Evolutionary conservation across 2,797 vertebrate genomes (phyloP), one percentile per base, ranked within the genome.

Genomic region (Taeniopygia guttata): DNA sequence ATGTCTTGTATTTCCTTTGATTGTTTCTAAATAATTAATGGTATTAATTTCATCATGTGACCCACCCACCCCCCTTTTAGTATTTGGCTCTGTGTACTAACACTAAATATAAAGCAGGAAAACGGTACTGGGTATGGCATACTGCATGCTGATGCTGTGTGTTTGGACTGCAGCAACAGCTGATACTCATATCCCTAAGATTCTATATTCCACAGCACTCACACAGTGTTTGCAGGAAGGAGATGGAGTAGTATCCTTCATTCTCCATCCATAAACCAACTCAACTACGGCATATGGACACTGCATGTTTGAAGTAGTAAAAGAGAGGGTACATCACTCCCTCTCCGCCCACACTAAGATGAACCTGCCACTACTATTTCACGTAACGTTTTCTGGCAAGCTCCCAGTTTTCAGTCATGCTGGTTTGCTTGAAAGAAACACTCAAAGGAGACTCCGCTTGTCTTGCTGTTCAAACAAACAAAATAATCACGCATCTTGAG

Each of bases 21-120:
- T 95, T 97, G 95, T 97, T 96, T 95, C 94, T 96, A 95, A 97
- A 97, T 96, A 97, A 96, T 96, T 96, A 94, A 96, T 96, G 95
- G 91, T 95, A 96, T 96, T 96, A 96, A 95, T 96, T 95, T 94
- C 92, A 96, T 92, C 94, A 93, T 88, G 89, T 93, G 94, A 95
- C 77, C 20, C 38, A 40, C 34, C 60, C 59, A 6, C 36, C 70
- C 55, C 52, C 72, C 20, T 72, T 92, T 91, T 77, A 95, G 84
- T 84, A 92, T 93, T 97, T 96, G 92, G 92, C 92, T 95, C 79
- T 60, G 73, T 70, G 59, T 86, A 82, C 87, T 81, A 94, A 92
- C 82, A 92, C 76, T 92, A 92, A 85, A 94, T 52, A 92, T 84
- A 89, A 95, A 91, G 91, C 54, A 88, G 83, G 64, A 91, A 91